These are phyloP conservation scores for Hippocampus kuda DNA, from an alignment of 2,797 vertebrate genomes.

Conservation along the genomic window DNA sequence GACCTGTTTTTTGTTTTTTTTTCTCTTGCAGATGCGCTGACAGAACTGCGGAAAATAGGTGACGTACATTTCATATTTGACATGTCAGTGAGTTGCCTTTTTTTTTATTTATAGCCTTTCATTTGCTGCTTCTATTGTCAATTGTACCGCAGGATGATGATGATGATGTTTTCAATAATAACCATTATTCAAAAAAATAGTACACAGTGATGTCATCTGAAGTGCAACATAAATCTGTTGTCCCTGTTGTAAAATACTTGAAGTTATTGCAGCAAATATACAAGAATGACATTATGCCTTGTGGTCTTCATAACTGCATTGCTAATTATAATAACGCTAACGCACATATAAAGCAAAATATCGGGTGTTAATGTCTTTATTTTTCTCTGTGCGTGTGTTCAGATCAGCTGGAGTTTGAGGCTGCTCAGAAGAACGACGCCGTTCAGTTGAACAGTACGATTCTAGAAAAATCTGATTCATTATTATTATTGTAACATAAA, in stretches of 20 bases:
- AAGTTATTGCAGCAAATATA: no score
- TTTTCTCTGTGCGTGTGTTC: constrained; percentile 9
- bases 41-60: constrained; percentile 58
- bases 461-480: not conserved
- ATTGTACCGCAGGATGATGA: not conserved
- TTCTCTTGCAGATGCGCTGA: constrained; percentile 35
- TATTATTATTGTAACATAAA: no score
- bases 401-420: constrained; percentile 63
- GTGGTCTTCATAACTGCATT: no score
- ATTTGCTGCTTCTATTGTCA: not conserved
- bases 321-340: no score
- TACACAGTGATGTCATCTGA: not conserved
- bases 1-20: constrained; percentile 9
- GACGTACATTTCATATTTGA: constrained; percentile 7
- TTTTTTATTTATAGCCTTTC: not conserved
- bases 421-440: constrained; percentile 44
- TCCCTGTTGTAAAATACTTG: no score
- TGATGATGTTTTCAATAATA: not conserved
- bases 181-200: not conserved
- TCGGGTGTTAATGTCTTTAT: no score
- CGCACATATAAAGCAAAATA: no score
- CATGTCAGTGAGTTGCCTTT: not conserved
- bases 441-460: constrained; percentile 49
- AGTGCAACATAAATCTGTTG: no score
- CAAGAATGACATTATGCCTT: no score